Evolutionary conservation across 2,888 invertebrate species (phyloP).

Genomic region (Heteropelma amictum): DNA sequence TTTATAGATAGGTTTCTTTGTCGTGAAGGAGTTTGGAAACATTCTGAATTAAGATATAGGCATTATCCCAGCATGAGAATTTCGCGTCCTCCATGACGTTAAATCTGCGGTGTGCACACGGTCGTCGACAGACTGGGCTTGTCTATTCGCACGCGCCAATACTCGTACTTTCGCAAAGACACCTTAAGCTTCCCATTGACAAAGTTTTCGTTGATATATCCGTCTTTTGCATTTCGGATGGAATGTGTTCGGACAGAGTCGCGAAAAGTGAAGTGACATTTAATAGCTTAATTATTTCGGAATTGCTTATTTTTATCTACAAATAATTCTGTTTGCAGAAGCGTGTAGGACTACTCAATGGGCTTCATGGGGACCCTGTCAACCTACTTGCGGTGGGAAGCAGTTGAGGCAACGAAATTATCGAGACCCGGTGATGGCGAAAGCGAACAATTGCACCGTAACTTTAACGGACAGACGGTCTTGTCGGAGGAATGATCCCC

Average conservation of each 20-base stretch:
- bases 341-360: conserved; percentile 90
- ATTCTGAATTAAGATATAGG: no score
- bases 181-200: background rate
- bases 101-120: no score
- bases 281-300: no score
- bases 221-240: conserved; percentile 20
- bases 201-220: conserved; percentile 37
- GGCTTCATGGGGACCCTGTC: conserved; percentile 88
- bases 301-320: background rate
- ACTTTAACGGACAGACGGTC: conserved; percentile 64
- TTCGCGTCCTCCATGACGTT: no score
- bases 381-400: conserved; percentile 92
- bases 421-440: conserved; percentile 78
- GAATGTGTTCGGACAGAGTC: background rate
- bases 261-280: no score
- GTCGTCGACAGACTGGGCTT: no score
- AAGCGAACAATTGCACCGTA: conserved; percentile 82
- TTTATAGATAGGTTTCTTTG: no score
- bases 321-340: conserved; percentile 78
- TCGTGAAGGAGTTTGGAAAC: no score
- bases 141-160: background rate
- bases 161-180: background rate
- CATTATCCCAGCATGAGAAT: no score
- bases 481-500: conserved; percentile 64
- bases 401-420: conserved; percentile 88